A percentile compares a stretch with the other conserved stretches of the same genome.
These are phyloP conservation scores for Vidua chalybeata DNA, from an alignment of 2,113 vertebrate species.

Conservation along the genomic window DNA sequence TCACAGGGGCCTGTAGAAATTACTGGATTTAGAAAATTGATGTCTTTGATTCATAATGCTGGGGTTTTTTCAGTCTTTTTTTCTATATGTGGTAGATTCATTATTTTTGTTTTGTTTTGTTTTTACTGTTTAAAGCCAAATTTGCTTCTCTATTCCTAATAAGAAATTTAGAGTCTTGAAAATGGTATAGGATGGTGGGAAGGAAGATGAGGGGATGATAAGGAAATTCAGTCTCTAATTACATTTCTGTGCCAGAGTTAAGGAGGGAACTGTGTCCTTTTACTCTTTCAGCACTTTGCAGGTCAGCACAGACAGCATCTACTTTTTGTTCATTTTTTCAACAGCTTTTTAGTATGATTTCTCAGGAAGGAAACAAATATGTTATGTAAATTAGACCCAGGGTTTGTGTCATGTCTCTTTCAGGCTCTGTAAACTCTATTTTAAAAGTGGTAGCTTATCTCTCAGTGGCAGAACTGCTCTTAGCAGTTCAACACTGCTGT, in stretches of 20 bases:
- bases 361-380: background rate
- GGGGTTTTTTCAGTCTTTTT: background rate
- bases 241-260: background rate
- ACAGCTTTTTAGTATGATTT: background rate
- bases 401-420: background rate
- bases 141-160: background rate
- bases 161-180: background rate
- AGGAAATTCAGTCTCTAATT: background rate
- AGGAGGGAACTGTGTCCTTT: background rate
- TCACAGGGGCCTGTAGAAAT: background rate
- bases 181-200: background rate
- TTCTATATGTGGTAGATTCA: background rate
- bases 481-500: background rate
- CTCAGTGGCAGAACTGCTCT: background rate
- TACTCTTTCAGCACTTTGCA: background rate
- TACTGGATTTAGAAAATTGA: background rate
- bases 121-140: background rate
- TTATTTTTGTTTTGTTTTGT: background rate
- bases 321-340: background rate
- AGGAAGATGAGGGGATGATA: background rate
- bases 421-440: background rate
- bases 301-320: background rate
- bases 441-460: conserved; percentile 5
- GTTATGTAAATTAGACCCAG: background rate
- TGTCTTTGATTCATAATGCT: background rate